Evolutionary conservation across 2,888 invertebrate species (phyloP), one percentile per base, ranked within the genome.

Genomic region (Dolichopus griseipennis): DNA sequence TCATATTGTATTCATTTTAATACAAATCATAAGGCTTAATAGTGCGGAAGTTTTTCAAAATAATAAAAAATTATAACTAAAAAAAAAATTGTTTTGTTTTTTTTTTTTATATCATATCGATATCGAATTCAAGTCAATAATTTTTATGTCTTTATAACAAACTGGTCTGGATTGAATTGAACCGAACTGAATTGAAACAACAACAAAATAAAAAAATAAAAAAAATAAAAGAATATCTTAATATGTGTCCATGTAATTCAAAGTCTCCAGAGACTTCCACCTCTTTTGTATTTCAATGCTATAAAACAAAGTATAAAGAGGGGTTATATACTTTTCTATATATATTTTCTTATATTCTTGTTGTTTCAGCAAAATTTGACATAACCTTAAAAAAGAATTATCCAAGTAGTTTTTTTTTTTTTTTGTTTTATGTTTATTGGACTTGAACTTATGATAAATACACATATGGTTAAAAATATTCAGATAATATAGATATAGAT

Each of bases 91-190:
- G 2, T 61, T n/a, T 18, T 61, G 1, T 61, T 61, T 61, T 61
- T 20, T 61, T 34, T 37, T 37, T 37, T 37, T 2, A 37, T 37
- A 37, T 12, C 37, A 37, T 37, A 12, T 37, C 37, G 37, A 37
- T 10, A 8, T 37, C 12, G 37, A 64, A 27, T 8, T 43, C 64
- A 64, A 27, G n/a, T 43, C 64, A 33, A 67, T 64, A 67, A 64
- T 66, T 66, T 66, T 68, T 68, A 68, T 64, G 66, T 64, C 61
- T 61, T 52, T 68, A 64, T 33, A 66, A 22, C 61, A 64, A 66
- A 33, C 8, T 37, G 37, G 27, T 27, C 27, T 27, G 27, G 27
- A 27, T 27, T 27, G 27, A 27, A 27, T 27, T 27, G 27, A 27
- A 27, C 27, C 5, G 27, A 27, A 27, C 27, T 27, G 27, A 27